Evolutionary conservation across 2,888 invertebrate species (phyloP), one percentile per base, ranked within the genome.

Genomic region (Oeneis ivallda): DNA sequence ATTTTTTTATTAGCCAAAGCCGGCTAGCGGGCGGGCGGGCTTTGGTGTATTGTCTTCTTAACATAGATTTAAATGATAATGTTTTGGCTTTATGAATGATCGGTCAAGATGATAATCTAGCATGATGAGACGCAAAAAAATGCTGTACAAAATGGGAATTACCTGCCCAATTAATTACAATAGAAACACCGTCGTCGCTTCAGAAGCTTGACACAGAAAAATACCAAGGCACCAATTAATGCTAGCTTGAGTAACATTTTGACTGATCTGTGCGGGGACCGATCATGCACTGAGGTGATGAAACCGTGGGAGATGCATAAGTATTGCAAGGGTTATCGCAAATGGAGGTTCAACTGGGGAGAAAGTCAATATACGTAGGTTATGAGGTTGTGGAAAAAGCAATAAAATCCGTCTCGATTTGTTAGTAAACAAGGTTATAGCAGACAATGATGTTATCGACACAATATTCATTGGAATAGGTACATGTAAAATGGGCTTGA

Each of bases 181-280:
- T 82, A 76, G 68, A 74, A 79, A 66, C 82, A 84, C 71, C 74
- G 78, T 45, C 77, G 73, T 26, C 75, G 76, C 19, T 82, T 84
- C 32, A 91, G 71, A 69, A 89, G 70, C 76, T 89, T 91, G 10
- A 87, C 79, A 78, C 87, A 87, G 69, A 89, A 75, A 68, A 89
- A 87, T 74, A 87, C 77, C 0, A 91, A 67, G 61, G 76, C 81
- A 74, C 90, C 88, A 52, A 92, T 73, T n/a, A 92, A 67, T 5
- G 84, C 84, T 11, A 92, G 72, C 75, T 92, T 92, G 1, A 92
- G 75, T 72, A 91, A 78, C 91, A 91, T 87, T 17, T 71, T 80
- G 77, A 77, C 77, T 75, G 75, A 56, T 70, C 70, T 10, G 65
- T 65, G 53, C 69, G 67, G 69, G 41, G 61, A 62, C 68, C 72